Evolutionary conservation across 35 echinoderm and acorn worm species (phyloP).

Genomic region (Apostichopus parvimensis): DNA sequence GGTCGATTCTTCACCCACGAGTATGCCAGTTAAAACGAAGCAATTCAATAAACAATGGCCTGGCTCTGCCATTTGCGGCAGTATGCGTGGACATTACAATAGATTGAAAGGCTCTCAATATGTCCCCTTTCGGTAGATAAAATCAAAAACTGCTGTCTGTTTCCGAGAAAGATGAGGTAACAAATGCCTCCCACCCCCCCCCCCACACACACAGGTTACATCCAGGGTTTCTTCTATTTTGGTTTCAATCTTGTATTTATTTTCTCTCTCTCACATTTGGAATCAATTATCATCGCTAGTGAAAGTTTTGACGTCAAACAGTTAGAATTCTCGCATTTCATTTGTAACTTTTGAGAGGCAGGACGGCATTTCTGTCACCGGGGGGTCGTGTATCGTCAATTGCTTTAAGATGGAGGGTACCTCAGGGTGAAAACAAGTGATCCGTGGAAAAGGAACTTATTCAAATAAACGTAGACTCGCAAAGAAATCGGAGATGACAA

Average conservation of each 20-base stretch:
- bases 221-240: neutral
- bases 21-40: neutral
- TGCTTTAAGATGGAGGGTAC: neutral
- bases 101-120: neutral
- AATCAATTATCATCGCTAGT: neutral
- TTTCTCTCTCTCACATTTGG: neutral
- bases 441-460: too few species aligned
- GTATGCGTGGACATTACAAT: conserved; percentile 11
- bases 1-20: neutral
- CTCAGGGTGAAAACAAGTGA: too few species aligned
- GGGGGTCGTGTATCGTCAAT: neutral
- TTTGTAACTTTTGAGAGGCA: neutral
- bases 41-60: conserved; percentile 4
- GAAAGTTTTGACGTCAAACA: conserved; percentile 7
- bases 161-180: conserved; percentile 3
- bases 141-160: neutral
- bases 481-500: too few species aligned
- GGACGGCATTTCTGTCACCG: neutral
- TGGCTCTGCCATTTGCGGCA: neutral
- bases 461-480: too few species aligned
- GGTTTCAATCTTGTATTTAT: neutral
- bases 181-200: neutral
- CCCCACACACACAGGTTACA: neutral
- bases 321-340: neutral
- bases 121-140: neutral